Evolutionary conservation across 2,113 vertebrate species (phyloP), one percentile per base, ranked within the genome.

Genomic region (Pimephales promelas): DNA sequence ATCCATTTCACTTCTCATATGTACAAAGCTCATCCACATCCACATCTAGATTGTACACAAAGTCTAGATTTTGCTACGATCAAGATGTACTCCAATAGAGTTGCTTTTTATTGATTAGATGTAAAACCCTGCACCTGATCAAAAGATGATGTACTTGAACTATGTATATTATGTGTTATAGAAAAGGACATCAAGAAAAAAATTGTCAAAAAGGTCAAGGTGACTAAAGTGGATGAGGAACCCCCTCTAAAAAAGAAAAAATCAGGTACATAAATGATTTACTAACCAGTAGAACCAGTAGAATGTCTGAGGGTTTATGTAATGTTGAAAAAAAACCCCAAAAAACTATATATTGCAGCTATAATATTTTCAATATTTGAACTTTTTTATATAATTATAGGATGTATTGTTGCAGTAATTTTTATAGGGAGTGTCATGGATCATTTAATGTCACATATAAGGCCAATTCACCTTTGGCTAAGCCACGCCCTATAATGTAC

Each of bases 111-210:
- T 40, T 40, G 64, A 70, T 70, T 40, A 40, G 4, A 70, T n/a
- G 64, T 70, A n/a, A n/a, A 72, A 76, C 6, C 10, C 52, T 34
- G 1, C 11, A 16, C 8, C 3, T 57, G 10, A 26, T 76, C 52
- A 16, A 59, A n/a, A 75, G 72, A 52, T 74, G 20, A 52, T 52
- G 5, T 36, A 11, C 10, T 18, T 75, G 24, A 56, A 54, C 47
- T 74, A 40, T 77, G 20, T 76, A 56, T 57, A 57, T 40, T 36
- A 40, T 77, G 31, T 77, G 74, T 59, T 57, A 31, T 40, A 77
- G 74, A 59, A 59, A 70, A 70, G 34, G 64, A 40, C 34, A n/a
- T 20, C 64, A 77, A 49, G 61, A 75, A 54, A 75, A 84, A 43
- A 28, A 22, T 43, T 64, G 31, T 20, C 13, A 66, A 73, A 66